These are phyloP conservation scores for Agriopis aurantiaria DNA, from an alignment of 2,888 invertebrate genomes.

Conservation along the genomic window DNA sequence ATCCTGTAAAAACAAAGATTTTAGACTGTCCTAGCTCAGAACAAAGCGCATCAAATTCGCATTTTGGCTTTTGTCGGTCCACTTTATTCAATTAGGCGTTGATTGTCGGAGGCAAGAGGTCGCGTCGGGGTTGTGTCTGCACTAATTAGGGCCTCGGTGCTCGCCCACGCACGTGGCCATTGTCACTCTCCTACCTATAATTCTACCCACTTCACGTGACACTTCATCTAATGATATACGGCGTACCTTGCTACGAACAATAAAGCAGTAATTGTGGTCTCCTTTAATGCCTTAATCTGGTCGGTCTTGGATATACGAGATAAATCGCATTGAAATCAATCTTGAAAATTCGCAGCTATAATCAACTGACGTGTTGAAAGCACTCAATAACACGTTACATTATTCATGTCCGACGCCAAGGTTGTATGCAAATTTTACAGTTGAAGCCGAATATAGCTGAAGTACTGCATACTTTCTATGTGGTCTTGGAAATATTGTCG, in stretches of 20 bases:
- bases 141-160: conserved; percentile 77
- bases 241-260: conserved; percentile 37
- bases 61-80: conserved; percentile 70
- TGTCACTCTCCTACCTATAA: conserved; percentile 59
- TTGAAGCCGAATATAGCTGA: conserved; percentile 46
- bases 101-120: conserved; percentile 81
- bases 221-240: conserved; percentile 40
- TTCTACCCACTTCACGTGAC: conserved; percentile 51
- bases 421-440: conserved; percentile 66
- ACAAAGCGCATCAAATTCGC: conserved; percentile 65
- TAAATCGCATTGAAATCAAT: conserved; percentile 14
- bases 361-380: conserved; percentile 56
- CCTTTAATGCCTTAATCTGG: conserved; percentile 11
- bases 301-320: neutral
- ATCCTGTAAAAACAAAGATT: conserved; percentile 22
- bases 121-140: conserved; percentile 77
- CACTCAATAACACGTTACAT: conserved; percentile 62
- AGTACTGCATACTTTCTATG: conserved; percentile 40
- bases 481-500: conserved; percentile 42
- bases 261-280: conserved; percentile 35
- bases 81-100: conserved; percentile 81
- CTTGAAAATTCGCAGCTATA: conserved; percentile 26
- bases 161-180: conserved; percentile 76
- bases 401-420: conserved; percentile 67
- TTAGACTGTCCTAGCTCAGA: conserved; percentile 37